Base-by-base conservation (phyloP, 2,113 vertebrate genomes). In the Pteropus alecto region DNA sequence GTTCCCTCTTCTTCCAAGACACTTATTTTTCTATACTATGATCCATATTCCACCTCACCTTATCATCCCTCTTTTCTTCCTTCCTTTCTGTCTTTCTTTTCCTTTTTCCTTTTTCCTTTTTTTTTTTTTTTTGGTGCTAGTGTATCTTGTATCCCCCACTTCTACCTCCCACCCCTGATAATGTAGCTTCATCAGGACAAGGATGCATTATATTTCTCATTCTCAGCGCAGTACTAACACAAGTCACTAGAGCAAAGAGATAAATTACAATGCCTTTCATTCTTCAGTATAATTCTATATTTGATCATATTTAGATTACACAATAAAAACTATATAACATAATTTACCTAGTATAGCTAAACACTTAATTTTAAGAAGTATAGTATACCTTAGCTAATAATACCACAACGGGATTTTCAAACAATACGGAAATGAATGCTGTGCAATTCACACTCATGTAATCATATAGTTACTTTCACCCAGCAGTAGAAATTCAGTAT, bases 251-350 rank as follows among this genome's bases (percentile, higher is more conserved):
- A 81, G 46, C n/a, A 79, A 61, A 46, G 33, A 90, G 61, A 84
- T 85, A 77, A 33, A 61, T 85, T 71, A 74, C n/a, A 79, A 56
- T 51, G 24, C 26, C 41, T 83, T 88, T 86, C 63, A 78, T 63
- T 33, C 58, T 73, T 94, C 41, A 38, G 22, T 43, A 30, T 56
- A 90, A 54, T 56, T 71, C n/a, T 87, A 85, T 41, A 68, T n/a
- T 86, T 65, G 65, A 83, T 83, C 56, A 83, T 83, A 76, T 92
- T 96, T 81, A 65, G 65, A 94, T 87, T 84, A 73, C 60, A 56
- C 73, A 93, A 87, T 41, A 81, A 84, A 95, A 77, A 51, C 33
- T 68, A 35, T 58, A 38, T 24, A 93, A 77, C 51, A 83, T 35
- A 94, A 82, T 71, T 46, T 76, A 86, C 24, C 21, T 87, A 63